These are phyloP conservation scores for Odontomyia ornata DNA, from an alignment of 2,888 invertebrate species.

Conservation along the genomic window DNA sequence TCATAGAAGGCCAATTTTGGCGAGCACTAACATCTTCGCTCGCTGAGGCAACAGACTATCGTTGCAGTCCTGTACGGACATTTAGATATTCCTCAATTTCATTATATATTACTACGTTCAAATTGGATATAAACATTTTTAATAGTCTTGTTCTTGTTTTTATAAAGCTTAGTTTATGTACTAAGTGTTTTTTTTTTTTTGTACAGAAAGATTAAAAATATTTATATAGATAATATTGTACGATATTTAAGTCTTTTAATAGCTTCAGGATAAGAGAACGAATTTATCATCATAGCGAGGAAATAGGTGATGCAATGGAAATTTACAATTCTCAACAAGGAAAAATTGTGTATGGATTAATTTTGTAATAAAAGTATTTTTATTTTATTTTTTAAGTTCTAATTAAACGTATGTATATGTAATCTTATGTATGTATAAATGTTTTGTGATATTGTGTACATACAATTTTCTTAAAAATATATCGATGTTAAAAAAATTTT, in stretches of 20 bases:
- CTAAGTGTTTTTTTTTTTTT: slow-evolving; percentile 37
- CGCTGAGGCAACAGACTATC: no score
- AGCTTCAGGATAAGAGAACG: slow-evolving; percentile 21
- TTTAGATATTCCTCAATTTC: no score
- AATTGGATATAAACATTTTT: slow-evolving; percentile 22
- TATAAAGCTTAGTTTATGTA: slow-evolving; percentile 36
- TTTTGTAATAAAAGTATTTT: slow-evolving; percentile 29
- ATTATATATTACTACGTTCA: neutral
- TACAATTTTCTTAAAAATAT: slow-evolving; percentile 1
- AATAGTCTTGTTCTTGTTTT: slow-evolving; percentile 17
- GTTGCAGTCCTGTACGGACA: no score
- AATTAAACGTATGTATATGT: neutral
- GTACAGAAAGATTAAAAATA: slow-evolving; percentile 30
- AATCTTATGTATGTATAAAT: slow-evolving; percentile 30
- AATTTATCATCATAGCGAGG: neutral
- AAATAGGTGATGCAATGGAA: no score
- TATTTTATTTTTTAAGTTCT: slow-evolving; percentile 16
- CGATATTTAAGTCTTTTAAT: slow-evolving; percentile 27
- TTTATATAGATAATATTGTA: slow-evolving; percentile 6
- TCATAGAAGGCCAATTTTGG: no score
- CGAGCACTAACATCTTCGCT: no score
- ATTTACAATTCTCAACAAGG: neutral
- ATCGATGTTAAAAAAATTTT: neutral
- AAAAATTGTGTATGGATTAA: neutral
- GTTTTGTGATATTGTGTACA: no score